Evolutionary conservation across 2,888 invertebrate genomes (phyloP).

Genomic region (Stegophylla sp.): DNA sequence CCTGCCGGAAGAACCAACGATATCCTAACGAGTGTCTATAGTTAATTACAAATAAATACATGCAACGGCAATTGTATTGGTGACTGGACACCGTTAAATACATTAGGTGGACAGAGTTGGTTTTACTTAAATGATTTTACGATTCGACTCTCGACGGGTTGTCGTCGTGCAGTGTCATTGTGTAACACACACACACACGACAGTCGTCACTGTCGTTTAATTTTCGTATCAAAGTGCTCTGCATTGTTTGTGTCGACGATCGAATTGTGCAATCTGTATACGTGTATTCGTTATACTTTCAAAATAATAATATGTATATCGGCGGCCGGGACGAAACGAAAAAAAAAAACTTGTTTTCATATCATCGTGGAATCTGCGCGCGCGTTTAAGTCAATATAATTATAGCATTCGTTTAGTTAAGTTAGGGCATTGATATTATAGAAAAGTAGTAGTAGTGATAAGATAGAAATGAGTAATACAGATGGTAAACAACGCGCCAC

Average conservation of each 20-base stretch:
- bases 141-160: neutral
- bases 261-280: neutral
- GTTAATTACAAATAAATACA: neutral
- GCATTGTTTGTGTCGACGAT: neutral
- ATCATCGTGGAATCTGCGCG: neutral
- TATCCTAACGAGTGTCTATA: constrained; percentile 32
- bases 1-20: constrained; percentile 20
- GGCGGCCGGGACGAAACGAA: neutral
- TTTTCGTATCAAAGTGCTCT: neutral
- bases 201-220: neutral
- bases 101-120: neutral
- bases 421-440: neutral
- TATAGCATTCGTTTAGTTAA: constrained; percentile 28
- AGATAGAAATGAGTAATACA: too few species aligned
- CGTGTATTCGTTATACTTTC: constrained; percentile 21
- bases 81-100: neutral
- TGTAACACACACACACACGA: neutral
- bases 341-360: neutral
- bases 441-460: neutral
- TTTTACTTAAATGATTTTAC: constrained; percentile 4
- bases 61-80: neutral
- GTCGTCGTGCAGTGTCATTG: neutral
- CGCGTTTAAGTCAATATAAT: constrained; percentile 1
- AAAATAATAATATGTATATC: too few species aligned
- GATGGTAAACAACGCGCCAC: neutral